Evolutionary conservation across 2,888 invertebrate species (phyloP).

Genomic region (Chaitophorus viminalis): DNA sequence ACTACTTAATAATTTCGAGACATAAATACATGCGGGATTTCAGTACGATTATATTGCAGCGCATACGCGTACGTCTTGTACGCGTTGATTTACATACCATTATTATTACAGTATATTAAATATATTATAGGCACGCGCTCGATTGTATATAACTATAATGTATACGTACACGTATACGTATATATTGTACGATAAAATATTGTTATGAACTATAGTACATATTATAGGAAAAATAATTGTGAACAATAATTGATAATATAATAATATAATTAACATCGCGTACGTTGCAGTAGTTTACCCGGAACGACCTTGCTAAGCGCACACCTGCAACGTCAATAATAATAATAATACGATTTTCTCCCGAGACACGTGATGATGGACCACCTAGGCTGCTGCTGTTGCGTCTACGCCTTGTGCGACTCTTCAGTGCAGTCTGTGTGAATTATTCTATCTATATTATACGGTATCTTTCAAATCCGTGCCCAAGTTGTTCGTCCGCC

Average conservation of each 20-base stretch:
- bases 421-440: neutral
- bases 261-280: neutral
- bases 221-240: slow-evolving; percentile 3
- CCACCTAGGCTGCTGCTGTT: slow-evolving; percentile 34
- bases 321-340: slow-evolving; percentile 20
- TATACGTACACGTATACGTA: too few relatives aligned
- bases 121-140: too few relatives aligned
- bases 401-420: neutral
- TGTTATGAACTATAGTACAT: too few relatives aligned
- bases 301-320: slow-evolving; percentile 13
- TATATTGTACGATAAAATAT: too few relatives aligned
- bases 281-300: too few relatives aligned
- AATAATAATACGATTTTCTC: slow-evolving; percentile 35
- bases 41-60: neutral
- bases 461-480: too few relatives aligned
- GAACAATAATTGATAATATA: neutral
- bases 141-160: neutral
- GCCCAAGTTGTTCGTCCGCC: too few relatives aligned
- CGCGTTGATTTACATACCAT: neutral
- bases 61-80: neutral
- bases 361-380: neutral
- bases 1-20: neutral
- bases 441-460: too few relatives aligned
- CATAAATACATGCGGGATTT: neutral
- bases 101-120: too few relatives aligned